These are phyloP conservation scores for Mythimna impura DNA, from an alignment of 2,888 invertebrate species.

Conservation along the genomic window DNA sequence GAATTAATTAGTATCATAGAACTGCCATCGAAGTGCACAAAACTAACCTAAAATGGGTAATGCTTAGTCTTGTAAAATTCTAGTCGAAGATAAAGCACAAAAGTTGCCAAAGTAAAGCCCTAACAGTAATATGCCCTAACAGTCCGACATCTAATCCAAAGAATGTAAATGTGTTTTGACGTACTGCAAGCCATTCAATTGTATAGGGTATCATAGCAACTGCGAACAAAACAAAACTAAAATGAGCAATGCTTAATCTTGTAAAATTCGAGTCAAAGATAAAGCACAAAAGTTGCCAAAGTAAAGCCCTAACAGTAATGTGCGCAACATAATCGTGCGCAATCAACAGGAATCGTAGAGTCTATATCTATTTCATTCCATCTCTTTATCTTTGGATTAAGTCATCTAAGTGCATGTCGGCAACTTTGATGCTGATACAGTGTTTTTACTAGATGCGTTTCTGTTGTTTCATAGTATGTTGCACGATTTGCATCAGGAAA, in stretches of 20 bases:
- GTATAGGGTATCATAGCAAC: background rate
- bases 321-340: constrained; percentile 44
- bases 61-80: background rate
- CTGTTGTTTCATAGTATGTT: background rate
- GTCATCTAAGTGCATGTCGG: constrained; percentile 7
- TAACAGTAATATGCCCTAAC: constrained; percentile 4
- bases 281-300: background rate
- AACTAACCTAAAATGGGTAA: background rate
- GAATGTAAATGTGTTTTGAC: background rate
- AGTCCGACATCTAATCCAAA: too few relatives aligned
- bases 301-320: constrained; percentile 4
- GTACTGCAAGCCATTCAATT: background rate
- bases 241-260: background rate
- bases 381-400: constrained; percentile 12
- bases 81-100: background rate
- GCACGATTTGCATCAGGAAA: constrained; percentile 32
- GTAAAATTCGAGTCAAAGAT: background rate
- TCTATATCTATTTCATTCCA: constrained; percentile 32
- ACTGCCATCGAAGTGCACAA: background rate
- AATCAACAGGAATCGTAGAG: constrained; percentile 25
- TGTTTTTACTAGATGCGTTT: constrained; percentile 1
- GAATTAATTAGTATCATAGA: background rate
- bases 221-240: background rate
- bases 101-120: background rate
- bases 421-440: background rate